phyloP scores from a whole-genome alignment of 2,113 vertebrate genomes.

The Theristicus caerulescens region DNA sequence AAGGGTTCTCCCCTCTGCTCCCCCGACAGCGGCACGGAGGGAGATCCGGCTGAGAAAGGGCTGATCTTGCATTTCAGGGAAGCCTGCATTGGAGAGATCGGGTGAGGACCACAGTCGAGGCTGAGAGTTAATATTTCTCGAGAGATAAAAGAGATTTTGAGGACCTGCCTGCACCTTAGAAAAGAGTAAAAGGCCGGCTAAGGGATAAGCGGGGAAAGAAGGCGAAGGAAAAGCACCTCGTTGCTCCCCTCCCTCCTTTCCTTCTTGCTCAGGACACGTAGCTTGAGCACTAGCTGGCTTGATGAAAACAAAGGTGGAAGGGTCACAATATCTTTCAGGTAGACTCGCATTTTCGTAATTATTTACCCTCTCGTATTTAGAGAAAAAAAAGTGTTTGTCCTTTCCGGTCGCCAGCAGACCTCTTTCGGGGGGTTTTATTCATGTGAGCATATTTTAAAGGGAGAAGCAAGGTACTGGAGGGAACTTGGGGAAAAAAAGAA shows the following conservation, averaged over 20 bases:
- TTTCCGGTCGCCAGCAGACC: not conserved
- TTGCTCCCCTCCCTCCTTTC: not conserved
- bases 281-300: constrained; percentile 51
- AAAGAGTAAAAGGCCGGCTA: constrained; percentile 75
- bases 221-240: constrained; percentile 54
- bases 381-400: not conserved
- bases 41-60: constrained; percentile 54
- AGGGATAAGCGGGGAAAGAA: not conserved
- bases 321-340: constrained; percentile 34
- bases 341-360: not conserved
- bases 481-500: constrained; percentile 16
- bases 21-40: not conserved
- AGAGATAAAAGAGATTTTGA: constrained; percentile 74
- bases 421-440: not conserved
- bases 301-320: constrained; percentile 56
- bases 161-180: not conserved
- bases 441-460: constrained; percentile 1
- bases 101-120: constrained; percentile 28
- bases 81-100: constrained; percentile 39
- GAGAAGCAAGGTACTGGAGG: constrained; percentile 1
- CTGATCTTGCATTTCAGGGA: constrained; percentile 25
- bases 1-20: not conserved
- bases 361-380: not conserved
- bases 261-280: constrained; percentile 36
- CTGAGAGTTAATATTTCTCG: constrained; percentile 55